phyloP scores from a whole-genome alignment of 64 coral and sea anemone species.

The Stichodactyla helianthus region DNA sequence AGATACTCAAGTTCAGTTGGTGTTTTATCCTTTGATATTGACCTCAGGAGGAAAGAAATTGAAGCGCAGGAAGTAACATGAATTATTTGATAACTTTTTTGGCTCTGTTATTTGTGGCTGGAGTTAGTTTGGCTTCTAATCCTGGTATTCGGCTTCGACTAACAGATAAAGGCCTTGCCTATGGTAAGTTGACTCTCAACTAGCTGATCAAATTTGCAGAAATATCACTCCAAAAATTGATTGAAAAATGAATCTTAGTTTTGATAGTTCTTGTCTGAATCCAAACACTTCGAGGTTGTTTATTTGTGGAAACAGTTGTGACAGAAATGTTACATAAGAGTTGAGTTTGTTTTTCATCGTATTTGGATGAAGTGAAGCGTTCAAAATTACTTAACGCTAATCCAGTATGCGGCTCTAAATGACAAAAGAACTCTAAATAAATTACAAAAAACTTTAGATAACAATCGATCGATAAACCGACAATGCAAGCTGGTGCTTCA shows the following conservation, averaged over 20 bases:
- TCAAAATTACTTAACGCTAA: background rate
- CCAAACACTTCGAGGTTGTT: too few relatives aligned
- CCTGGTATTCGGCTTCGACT: slow-evolving; percentile 52
- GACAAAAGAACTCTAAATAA: background rate
- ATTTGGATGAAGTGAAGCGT: background rate
- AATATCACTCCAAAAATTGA: background rate
- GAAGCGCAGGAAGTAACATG: background rate
- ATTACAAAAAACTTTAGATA: background rate
- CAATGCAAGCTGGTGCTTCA: background rate
- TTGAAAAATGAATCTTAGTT: background rate
- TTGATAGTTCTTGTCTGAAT: too few relatives aligned
- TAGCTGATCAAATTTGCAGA: background rate
- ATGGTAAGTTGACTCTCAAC: slow-evolving; percentile 18
- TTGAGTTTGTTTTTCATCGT: too few relatives aligned
- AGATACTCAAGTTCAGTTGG: background rate
- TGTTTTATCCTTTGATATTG: background rate
- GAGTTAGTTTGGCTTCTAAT: slow-evolving; percentile 10
- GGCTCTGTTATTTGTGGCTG: background rate
- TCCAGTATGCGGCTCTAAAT: background rate
- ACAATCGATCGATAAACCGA: background rate
- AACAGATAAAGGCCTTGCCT: slow-evolving; percentile 49
- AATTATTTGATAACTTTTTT: background rate
- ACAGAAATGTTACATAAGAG: too few relatives aligned
- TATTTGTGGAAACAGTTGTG: too few relatives aligned
- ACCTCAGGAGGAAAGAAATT: background rate